These are phyloP conservation scores for Asarcornis scutulata DNA, from an alignment of 2,113 vertebrate genomes.

Conservation along the genomic window DNA sequence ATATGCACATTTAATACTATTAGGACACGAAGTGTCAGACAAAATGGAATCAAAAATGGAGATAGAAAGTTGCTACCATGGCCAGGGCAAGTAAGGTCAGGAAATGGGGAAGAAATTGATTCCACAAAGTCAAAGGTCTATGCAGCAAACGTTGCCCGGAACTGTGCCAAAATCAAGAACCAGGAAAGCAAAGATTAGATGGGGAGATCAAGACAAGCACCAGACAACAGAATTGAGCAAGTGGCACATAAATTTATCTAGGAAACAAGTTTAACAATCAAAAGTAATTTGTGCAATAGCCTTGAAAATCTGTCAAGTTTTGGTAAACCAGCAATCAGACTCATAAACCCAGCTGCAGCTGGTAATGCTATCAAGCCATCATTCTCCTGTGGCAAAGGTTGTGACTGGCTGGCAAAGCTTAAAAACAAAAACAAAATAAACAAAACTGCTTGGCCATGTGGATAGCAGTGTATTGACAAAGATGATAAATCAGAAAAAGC, in stretches of 20 bases:
- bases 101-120: constrained; percentile 26
- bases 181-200: neutral
- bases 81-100: neutral
- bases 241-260: neutral
- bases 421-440: neutral
- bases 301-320: neutral
- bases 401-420: neutral
- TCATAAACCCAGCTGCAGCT: neutral
- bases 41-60: neutral
- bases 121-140: constrained; percentile 15
- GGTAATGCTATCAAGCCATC: neutral
- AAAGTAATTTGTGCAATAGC: neutral
- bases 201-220: neutral
- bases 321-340: neutral
- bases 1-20: constrained; percentile 1
- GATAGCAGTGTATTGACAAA: neutral
- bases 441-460: neutral
- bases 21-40: neutral
- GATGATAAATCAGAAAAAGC: neutral
- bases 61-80: neutral
- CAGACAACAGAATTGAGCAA: neutral
- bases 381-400: neutral
- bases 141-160: neutral
- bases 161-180: neutral
- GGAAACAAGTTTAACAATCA: neutral